Evolutionary conservation across 2,113 vertebrate genomes (phyloP).

Genomic region (Catharus fuscescens): DNA sequence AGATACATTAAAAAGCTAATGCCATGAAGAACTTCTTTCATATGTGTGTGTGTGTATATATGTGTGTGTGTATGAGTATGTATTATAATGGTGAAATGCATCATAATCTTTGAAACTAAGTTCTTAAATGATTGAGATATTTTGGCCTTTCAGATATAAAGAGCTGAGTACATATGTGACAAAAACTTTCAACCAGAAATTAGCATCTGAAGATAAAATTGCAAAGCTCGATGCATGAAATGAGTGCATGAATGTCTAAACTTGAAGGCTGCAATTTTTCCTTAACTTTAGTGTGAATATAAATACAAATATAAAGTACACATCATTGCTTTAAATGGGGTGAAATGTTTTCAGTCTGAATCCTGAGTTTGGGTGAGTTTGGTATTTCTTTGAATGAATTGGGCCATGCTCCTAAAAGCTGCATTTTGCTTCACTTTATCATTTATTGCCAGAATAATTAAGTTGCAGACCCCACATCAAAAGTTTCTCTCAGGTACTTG

Average conservation of each 20-base stretch:
- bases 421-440: not conserved
- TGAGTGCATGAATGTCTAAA: not conserved
- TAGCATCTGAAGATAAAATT: not conserved
- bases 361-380: not conserved
- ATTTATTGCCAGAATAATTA: conserved; percentile 4
- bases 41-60: not conserved
- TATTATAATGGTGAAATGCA: not conserved
- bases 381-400: not conserved
- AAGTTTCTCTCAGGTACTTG: not conserved
- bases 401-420: conserved; percentile 7
- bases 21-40: not conserved
- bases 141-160: conserved; percentile 12
- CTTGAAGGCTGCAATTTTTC: not conserved
- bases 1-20: not conserved
- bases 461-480: not conserved
- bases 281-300: not conserved
- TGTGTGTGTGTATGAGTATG: not conserved
- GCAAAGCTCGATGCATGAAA: not conserved
- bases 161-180: not conserved
- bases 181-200: conserved; percentile 20
- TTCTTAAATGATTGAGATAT: conserved; percentile 13
- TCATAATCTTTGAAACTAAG: not conserved
- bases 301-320: not conserved
- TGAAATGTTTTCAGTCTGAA: not conserved
- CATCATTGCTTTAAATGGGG: not conserved